phyloP scores from a whole-genome alignment of 2,113 vertebrate species.

The Hydrochoerus hydrochaeris region DNA sequence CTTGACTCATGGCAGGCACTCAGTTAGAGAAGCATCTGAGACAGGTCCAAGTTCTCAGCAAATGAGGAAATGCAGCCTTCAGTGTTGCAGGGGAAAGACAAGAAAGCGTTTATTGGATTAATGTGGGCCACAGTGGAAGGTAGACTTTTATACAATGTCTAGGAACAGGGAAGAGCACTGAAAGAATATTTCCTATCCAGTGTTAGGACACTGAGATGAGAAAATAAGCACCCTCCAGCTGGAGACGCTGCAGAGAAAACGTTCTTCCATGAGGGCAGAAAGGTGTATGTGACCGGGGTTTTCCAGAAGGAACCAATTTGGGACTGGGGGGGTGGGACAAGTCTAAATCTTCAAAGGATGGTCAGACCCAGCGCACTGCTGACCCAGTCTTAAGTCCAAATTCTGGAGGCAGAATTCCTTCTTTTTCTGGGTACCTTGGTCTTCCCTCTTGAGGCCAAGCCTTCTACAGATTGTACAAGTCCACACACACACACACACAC shows the following conservation, averaged over 20 bases:
- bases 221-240: not conserved
- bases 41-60: not conserved
- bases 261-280: not conserved
- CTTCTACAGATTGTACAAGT: too few species aligned
- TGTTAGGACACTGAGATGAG: not conserved
- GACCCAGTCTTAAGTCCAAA: not conserved
- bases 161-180: not conserved
- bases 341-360: not conserved
- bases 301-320: not conserved
- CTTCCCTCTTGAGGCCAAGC: not conserved
- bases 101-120: not conserved
- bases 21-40: not conserved
- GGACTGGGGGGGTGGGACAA: rapidly evolving
- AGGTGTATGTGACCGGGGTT: too few species aligned
- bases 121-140: not conserved
- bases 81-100: not conserved
- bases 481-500: rapidly evolving
- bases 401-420: not conserved
- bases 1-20: not conserved
- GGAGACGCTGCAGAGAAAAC: not conserved
- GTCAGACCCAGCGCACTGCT: not conserved
- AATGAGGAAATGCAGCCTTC: not conserved
- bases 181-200: too few species aligned
- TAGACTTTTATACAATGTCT: not conserved
- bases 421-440: not conserved